phyloP scores from a whole-genome alignment of 2,888 invertebrate genomes.

The Thymelicus sylvestris region DNA sequence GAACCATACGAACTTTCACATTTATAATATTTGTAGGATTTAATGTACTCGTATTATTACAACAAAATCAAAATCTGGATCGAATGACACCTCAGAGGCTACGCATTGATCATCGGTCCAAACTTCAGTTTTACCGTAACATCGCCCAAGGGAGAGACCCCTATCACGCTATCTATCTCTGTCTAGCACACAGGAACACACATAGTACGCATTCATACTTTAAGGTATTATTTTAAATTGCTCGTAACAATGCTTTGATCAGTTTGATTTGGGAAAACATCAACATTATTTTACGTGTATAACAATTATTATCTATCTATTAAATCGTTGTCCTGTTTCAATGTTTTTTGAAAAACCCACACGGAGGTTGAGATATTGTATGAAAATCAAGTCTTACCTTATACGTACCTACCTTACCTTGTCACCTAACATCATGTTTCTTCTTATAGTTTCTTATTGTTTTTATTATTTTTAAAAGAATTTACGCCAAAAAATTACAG shows the following conservation, averaged over 20 bases:
- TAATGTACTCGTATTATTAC: slow-evolving; percentile 19
- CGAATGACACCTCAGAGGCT: slow-evolving; percentile 73
- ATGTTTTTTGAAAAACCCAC: too few species aligned
- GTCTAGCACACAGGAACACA: slow-evolving; percentile 51
- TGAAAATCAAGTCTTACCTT: too few species aligned
- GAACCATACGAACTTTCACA: too few species aligned
- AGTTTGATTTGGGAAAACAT: too few species aligned
- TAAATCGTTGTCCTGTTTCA: too few species aligned
- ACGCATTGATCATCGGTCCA: slow-evolving; percentile 73
- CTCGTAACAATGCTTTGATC: not conserved
- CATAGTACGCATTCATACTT: not conserved
- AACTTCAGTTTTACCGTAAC: slow-evolving; percentile 75
- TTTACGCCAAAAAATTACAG: too few species aligned
- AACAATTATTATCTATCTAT: not conserved
- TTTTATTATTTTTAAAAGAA: too few species aligned
- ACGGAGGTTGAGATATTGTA: too few species aligned
- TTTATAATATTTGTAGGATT: not conserved
- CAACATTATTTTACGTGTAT: too few species aligned
- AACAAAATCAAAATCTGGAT: slow-evolving; percentile 63
- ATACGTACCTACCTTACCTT: too few species aligned
- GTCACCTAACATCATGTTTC: too few species aligned
- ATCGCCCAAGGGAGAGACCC: slow-evolving; percentile 70
- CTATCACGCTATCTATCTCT: slow-evolving; percentile 58
- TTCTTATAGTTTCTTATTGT: too few species aligned
- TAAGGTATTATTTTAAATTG: not conserved